phyloP scores from a whole-genome alignment of 2,797 vertebrate genomes.

The Cynopterus sphinx region DNA sequence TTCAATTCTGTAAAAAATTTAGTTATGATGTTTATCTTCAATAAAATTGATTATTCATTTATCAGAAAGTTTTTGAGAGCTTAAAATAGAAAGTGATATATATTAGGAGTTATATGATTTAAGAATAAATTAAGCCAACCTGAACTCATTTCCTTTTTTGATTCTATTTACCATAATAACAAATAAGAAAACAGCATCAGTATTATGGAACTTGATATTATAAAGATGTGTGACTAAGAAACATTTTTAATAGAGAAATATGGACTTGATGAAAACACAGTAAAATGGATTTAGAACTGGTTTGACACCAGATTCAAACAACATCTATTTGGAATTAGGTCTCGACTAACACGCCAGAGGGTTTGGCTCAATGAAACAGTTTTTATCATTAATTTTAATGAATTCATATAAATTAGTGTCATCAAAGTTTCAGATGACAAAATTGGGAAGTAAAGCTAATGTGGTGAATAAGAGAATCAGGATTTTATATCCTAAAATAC shows the following conservation, averaged over 20 bases:
- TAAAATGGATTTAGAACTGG: slow-evolving; percentile 17
- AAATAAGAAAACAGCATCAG: not conserved
- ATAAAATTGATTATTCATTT: not conserved
- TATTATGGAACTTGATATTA: not conserved
- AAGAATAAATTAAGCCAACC: slow-evolving; percentile 20
- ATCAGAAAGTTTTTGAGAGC: not conserved
- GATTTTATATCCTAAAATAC: slow-evolving; percentile 15
- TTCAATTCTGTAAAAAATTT: not conserved
- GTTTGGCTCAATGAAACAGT: not conserved
- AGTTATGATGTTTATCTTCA: not conserved
- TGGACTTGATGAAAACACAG: not conserved
- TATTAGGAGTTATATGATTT: not conserved
- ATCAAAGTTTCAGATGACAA: not conserved
- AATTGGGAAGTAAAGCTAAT: not conserved
- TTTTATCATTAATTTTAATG: slow-evolving; percentile 33
- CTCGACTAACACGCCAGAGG: slow-evolving; percentile 15
- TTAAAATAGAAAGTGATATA: not conserved
- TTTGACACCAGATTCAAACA: slow-evolving; percentile 34
- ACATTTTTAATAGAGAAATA: slow-evolving; percentile 16
- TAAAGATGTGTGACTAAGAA: not conserved
- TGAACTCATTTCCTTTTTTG: not conserved
- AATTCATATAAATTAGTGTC: not conserved
- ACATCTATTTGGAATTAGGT: not conserved
- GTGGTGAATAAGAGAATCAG: not conserved
- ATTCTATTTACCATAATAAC: not conserved